phyloP scores from a whole-genome alignment of 1,140 invertebrate species.

The Philotrypesis tridentata region DNA sequence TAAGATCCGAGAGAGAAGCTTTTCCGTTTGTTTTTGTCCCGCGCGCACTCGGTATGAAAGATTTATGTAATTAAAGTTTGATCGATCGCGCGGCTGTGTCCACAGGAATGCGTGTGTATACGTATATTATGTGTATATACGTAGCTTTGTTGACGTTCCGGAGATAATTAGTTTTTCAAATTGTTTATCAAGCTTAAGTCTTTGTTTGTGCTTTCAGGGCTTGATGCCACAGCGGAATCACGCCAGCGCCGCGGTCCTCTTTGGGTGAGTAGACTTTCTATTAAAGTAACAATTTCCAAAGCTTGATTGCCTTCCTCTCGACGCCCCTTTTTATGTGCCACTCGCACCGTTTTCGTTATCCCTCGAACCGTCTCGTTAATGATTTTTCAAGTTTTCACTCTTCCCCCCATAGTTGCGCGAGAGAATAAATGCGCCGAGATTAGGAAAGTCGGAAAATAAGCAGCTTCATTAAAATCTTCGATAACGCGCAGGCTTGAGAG shows the following conservation, averaged over 20 bases:
- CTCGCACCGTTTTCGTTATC: too few species aligned
- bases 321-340: not conserved
- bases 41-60: not conserved
- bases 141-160: not conserved
- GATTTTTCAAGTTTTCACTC: not conserved
- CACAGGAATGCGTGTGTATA: too few species aligned
- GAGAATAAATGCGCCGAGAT: too few species aligned
- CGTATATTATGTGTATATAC: not conserved
- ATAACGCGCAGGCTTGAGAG: too few species aligned
- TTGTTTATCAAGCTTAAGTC: not conserved
- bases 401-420: not conserved
- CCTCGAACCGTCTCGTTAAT: not conserved
- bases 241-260: not conserved
- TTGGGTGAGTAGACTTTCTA: not conserved
- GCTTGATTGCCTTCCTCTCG: not conserved
- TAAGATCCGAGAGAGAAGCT: conserved; percentile 1
- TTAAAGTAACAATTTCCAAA: not conserved
- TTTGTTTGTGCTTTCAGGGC: not conserved
- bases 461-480: not conserved
- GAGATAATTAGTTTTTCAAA: not conserved
- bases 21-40: not conserved
- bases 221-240: not conserved
- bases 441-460: not conserved
- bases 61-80: not conserved
- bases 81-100: not conserved